These are phyloP conservation scores for Emys orbicularis DNA, from an alignment of 2,797 vertebrate species.

Conservation along the genomic window DNA sequence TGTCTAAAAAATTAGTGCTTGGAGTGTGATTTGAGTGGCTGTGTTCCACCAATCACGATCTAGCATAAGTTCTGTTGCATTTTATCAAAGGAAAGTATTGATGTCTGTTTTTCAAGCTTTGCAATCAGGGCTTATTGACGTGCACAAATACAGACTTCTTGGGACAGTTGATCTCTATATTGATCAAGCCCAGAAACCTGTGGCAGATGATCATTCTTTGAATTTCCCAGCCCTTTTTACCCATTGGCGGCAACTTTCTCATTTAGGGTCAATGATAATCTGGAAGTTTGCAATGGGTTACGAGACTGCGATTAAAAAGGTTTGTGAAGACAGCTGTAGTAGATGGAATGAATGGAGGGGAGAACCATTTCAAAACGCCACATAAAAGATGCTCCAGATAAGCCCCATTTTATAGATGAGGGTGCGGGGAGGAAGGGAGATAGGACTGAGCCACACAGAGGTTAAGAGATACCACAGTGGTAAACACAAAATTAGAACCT, in stretches of 20 bases:
- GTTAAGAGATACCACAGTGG: not conserved
- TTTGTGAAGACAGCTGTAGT: not conserved
- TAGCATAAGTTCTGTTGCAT: not conserved
- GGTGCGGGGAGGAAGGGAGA: not conserved
- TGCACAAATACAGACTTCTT: not conserved
- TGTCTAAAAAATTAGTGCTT: constrained; percentile 71
- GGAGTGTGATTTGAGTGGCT: constrained; percentile 52
- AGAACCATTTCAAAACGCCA: not conserved
- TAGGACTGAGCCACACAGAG: not conserved
- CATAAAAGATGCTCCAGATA: not conserved
- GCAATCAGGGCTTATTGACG: not conserved
- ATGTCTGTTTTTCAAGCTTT: not conserved
- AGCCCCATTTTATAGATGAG: not conserved
- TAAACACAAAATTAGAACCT: not conserved
- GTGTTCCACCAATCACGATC: constrained; percentile 54
- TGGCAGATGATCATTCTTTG: not conserved
- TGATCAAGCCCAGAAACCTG: not conserved
- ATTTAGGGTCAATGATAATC: not conserved
- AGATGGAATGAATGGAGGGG: not conserved
- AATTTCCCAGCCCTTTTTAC: not conserved
- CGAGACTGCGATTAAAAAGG: not conserved
- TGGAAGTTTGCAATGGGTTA: not conserved
- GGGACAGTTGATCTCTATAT: not conserved
- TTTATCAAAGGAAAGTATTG: constrained; percentile 55
- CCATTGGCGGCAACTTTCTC: not conserved